Base-by-base conservation (phyloP, 2,797 vertebrate species). In the Eulemur albifrons region DNA sequence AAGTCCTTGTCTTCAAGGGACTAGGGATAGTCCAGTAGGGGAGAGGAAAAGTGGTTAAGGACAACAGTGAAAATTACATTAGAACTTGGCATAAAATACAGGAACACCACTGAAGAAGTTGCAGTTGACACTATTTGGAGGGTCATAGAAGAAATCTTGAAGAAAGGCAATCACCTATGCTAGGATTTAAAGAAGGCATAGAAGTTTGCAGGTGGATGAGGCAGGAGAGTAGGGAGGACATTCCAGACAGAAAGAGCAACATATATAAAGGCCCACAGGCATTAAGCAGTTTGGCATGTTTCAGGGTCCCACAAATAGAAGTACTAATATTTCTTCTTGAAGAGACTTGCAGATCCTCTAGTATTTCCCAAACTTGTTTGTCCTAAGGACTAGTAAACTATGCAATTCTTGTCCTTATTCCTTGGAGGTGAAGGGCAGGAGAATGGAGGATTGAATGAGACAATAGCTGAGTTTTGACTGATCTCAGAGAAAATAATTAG, bases 281-380 rank as follows among this genome's bases (percentile, higher is more conserved):
- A 35, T 23, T 76, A 23, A 73, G 54, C 48, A 30, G 30, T 75
- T 61, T 94, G 61, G n/a, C 23, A 35, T 93, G 25, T 89, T 93
- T 81, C n/a, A 54, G 45, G 38, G 65, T n/a, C 80, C 10, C 54
- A 94, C 20, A 91, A 15, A n/a, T 91, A 86, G 65, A 84, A 91
- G 25, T 57, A 59, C 57, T 27, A 59, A 59, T 27, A 63, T 69
- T 92, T 88, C 65, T 91, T 76, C 61, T 85, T 54, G 10, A 70
- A 54, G 43, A 83, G 65, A 73, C 57, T 80, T 94, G 7, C 2
- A 73, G 32, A 76, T 81, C 43, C 73, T 50, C 69, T 59, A 90
- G 35, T 90, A 82, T 86, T 97, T 69, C 48, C 45, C 57, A 90
- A 43, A 30, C 35, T 79, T 61, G 4, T 92, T 93, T 93, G 7